Base-by-base conservation (phyloP, 2,888 invertebrate genomes). In the Lithosia quadra region DNA sequence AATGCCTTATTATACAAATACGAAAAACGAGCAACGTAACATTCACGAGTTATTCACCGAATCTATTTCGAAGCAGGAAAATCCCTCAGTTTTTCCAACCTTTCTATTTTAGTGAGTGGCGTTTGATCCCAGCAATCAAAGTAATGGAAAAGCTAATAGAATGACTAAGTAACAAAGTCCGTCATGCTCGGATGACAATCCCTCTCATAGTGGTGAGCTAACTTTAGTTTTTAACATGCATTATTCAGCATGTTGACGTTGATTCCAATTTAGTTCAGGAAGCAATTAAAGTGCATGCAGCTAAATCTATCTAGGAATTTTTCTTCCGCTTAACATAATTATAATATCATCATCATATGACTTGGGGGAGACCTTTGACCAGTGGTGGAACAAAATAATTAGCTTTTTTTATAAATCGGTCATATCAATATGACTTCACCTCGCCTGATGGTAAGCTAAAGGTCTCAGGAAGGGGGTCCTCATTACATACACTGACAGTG, bases 41-140 rank as follows among this genome's bases (percentile, higher is more conserved):
- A 28, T 28, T 43, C n/a, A 10, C 24, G 7, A 62, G 28, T 62
- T 62, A 18, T 43, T 43, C n/a, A 24, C 24, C 22, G 60, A 39
- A 62, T 1, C 28, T 62, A 49, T n/a, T 24, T 49, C n/a, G 11
- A 62, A 62, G 10, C 1, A 43, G n/a, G 28, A 28, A 43, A 49
- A n/a, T 62, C 43, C 11, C 43, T 28, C 1, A 5, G 2, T 9
- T 43, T 57, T 58, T 58, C 5, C 28, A 21, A 9, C 28, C 15
- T 33, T 57, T 57, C 43, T 33, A 49, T 49, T 49, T 49, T 18
- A 39, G 36, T 65, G 9, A 21, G 59, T 33, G 33, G 34, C 49
- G 22, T 59, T 65, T 59, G 43, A 59, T 59, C 33, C 24, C 1
- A 18, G 58, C 65, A 65, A 65, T 59, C 65, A 65, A 65, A 53